Base-by-base conservation (phyloP, 2,888 invertebrate genomes). In the Mesorhabditis sp. region DNA sequence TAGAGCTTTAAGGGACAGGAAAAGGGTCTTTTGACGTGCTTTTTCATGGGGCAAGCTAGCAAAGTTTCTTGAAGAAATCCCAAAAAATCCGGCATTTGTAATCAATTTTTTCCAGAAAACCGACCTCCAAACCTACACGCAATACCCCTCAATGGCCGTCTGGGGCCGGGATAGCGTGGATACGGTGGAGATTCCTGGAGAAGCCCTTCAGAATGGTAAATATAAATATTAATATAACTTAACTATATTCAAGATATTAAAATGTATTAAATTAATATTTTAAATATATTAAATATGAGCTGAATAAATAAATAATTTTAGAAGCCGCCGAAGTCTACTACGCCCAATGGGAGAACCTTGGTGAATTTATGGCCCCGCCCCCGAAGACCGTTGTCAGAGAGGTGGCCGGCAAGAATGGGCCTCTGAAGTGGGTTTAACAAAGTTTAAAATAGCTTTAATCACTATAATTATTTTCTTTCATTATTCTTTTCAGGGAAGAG, bases 131-230 rank as follows among this genome's bases (percentile, higher is more conserved):
- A 28, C 28, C 45, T 78, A 75, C 66, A 62, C 78, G 7, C 63
- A 74, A 13, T 77, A 76, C 45, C 80, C 80, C 4, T 75, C 79
- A 4, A 65, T 74, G 45, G 76, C 78, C 63, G 61, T 79, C 13
- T 79, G 75, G 74, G 67, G 68, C 45, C 65, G 70, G 15, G 62
- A 72, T 4, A 50, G 45, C 13, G 73, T 74, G 13, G 80, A 80
- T 66, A 74, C 74, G 66, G 76, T 77, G 10, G 70, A 75, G 42
- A 65, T 79, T 44, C 79, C 80, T 5, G 69, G 70, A 63, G 78
- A 80, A 62, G 80, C 78, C n/a, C 70, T 80, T 15, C 1, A 67
- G 42, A 10, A 50, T 13, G 10, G 7, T 50, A 10, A 50, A 50
- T n/a, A 50, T 13, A 50, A 50, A 50, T 1, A n/a, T 28, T 28